Evolutionary conservation across 2,113 vertebrate genomes (phyloP), one percentile per base, ranked within the genome.

Genomic region (Chaetodon trifascialis): DNA sequence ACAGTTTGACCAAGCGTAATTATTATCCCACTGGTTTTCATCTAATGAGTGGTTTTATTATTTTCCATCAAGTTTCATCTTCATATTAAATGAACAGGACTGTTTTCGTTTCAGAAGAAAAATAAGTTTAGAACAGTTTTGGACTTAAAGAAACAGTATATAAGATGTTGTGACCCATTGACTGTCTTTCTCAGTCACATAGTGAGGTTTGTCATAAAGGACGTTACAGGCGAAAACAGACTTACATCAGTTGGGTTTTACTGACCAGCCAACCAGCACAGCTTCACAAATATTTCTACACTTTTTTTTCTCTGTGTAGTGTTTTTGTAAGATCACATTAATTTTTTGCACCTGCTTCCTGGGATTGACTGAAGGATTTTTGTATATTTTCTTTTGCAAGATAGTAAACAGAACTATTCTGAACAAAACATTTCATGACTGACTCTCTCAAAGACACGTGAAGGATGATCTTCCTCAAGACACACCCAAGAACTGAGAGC

Each of bases 381-480:
- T 38, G 21, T 12, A 19, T 5, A 16, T 44, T 76, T 40, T 16
- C 14, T 49, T 64, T 40, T 49, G 23, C 42, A 40, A 58, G 7
- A 63, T 46, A 44, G n/a, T 47, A 11, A 44, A 44, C 16, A 42
- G 5, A 42, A 34, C 23, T 19, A 17, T 30, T 36, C 16, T 25
- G 25, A 47, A 52, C 4, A 11, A 36, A 51, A 38, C 5, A 36
- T 4, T 9, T 38, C 19, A n/a, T 56, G 11, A 34, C n/a, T 51
- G 17, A 55, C 30, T 36, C 12, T 66, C 62, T 66, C 38, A 76
- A 44, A 76, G 23, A 55, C 60, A 64, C 51, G 34, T 15, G 46
- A 56, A 65, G 25, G 60, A 38, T 59, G 54, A 19, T 1, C 12
- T 12, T 44, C 3, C 17, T 47, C 5, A 14, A 62, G 42, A 40